Base-by-base conservation (phyloP, 2,797 vertebrate genomes). In the Gobio occitaniae region DNA sequence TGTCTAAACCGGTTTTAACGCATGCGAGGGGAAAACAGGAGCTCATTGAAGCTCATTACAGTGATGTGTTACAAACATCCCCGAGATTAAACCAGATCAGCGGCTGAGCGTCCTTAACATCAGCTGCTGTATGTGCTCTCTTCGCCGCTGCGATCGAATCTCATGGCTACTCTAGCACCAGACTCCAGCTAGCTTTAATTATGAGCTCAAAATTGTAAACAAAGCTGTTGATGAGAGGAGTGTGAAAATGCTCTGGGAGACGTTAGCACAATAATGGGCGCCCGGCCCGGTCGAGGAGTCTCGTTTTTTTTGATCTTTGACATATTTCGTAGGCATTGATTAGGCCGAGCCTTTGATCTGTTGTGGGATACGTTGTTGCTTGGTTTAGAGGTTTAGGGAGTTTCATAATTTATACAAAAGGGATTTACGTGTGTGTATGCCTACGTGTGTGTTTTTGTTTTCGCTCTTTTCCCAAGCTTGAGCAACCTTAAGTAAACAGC, bases 351-450 rank as follows among this genome's bases (percentile, higher is more conserved):
- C 95, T 95, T 96, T 96, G 94, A 95, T 95, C 94, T 95, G 89
- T 82, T 85, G 87, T 88, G 90, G 91, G 87, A 86, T 84, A 87
- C 88, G 91, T 90, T 91, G 90, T 90, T 93, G 80, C 80, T 87
- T 77, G 86, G 84, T 89, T 89, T 89, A 89, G 89, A 92, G 92
- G 91, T 93, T 95, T 93, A 92, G 90, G 91, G 93, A 94, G 94
- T 94, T 94, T 94, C 93, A 91, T 95, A 96, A 96, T 95, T 95
- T 95, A 95, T 95, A 95, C 95, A 94, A 95, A 75, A 87, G 94
- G 94, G 95, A 95, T 92, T 94, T 92, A 71, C 59, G 47, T 86
- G 84, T 15, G 68, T 77, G 80, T 81, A 71, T 87, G 79, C 70
- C 66, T 59, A 48, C 85, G 29, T 88, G 52, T 56, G 65, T 78